Base-by-base conservation (phyloP, 2,888 invertebrate genomes). In the Acrocyrtus sp. region DNA sequence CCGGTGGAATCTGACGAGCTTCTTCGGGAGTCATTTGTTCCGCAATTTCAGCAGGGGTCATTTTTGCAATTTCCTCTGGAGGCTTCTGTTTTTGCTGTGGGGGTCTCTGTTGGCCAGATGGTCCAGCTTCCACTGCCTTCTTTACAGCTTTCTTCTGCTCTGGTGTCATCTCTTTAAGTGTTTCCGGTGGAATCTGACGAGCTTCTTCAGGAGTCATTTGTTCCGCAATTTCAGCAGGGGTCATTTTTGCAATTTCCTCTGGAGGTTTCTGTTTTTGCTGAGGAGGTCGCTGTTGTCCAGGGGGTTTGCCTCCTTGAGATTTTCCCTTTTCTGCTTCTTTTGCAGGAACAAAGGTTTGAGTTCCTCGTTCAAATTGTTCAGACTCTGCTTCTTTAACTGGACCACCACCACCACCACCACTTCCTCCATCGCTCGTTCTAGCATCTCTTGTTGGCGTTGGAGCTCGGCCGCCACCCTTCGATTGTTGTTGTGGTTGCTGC, bases 81-180 rank as follows among this genome's bases (percentile, higher is more conserved):
- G 24, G 29, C 27, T 62, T 70, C 19, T 24, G 15, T 10, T 57
- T 62, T 15, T 27, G 47, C 4, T 63, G 19, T 2, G 62, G 56
- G 8, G 47, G 50, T 21, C 1, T 3, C 21, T 8, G 66, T 4
- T 19, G 26, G 22, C 29, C 47, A 1, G 43, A 1, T 8, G 43
- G 24, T 43, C 17, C 27, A 21, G 10, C 15, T 51, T 56, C 22
- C 1, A 24, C 4, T 29, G n/a, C 17, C 6, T 1, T 1, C n/a
- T 57, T 65, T 15, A 68, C 26, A 5, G 66, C 68, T 19, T 74
- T 51, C 26, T 66, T 66, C 54, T 74, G 68, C 10, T 62, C 68
- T 12, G 61, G 51, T 0, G 57, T 62, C 63, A 62, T 54, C 21
- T 58, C 15, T 15, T 67, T 19, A 45, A 41, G 62, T 1, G 53